Evolutionary conservation across 1,140 invertebrate species (phyloP).

Genomic region (Chlorops oryzae): DNA sequence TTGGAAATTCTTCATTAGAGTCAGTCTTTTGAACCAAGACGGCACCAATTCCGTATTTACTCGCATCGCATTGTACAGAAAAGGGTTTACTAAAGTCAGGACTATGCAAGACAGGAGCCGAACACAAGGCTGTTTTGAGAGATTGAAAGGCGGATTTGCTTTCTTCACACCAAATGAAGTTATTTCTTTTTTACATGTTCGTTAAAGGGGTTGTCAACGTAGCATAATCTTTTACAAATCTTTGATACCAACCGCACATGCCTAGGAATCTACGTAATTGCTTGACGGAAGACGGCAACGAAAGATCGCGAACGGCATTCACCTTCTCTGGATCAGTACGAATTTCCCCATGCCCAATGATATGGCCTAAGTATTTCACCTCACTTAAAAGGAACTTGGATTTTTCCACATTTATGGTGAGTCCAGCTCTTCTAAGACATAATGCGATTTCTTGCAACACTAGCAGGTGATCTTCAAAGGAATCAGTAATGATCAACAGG

Average conservation of each 20-base stretch:
- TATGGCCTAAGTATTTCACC: conserved; percentile 9
- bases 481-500: not conserved
- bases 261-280: conserved; percentile 16
- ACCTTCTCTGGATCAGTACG: conserved; percentile 11
- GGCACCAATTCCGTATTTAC: conserved; percentile 14
- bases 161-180: conserved; percentile 6
- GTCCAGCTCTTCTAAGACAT: conserved; percentile 1
- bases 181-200: conserved; percentile 24
- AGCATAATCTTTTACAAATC: conserved; percentile 41
- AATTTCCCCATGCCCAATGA: conserved; percentile 3
- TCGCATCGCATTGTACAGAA: conserved; percentile 16
- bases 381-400: conserved; percentile 1
- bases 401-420: conserved; percentile 9
- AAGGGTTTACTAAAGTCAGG: conserved; percentile 24
- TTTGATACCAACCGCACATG: conserved; percentile 30
- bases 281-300: not conserved
- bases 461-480: conserved; percentile 3
- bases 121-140: conserved; percentile 8
- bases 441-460: not conserved
- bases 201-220: conserved; percentile 31
- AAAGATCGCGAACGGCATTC: not conserved
- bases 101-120: conserved; percentile 24
- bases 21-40: conserved; percentile 16
- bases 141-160: not conserved
- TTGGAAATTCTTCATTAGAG: conserved; percentile 12